Conservation (phyloP, 1,140 invertebrate species). For the Chironomus striatipennis region DNA sequence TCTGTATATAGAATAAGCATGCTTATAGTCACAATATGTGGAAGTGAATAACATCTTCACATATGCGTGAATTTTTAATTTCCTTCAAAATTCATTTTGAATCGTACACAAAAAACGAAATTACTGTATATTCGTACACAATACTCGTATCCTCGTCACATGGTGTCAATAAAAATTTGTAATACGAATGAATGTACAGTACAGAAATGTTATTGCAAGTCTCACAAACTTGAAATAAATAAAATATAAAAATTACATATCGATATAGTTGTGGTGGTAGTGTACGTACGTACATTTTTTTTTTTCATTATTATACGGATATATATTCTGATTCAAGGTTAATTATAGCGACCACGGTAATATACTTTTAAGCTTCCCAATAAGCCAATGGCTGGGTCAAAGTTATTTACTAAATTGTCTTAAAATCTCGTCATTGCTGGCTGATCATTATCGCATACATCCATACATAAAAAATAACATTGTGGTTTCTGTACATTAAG, state of each 20-base stretch:
- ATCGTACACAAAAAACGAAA: no score
- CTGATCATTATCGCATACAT: neutral
- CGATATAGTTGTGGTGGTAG: neutral
- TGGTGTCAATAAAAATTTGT: no score
- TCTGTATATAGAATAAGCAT: no score
- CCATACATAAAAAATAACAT: neutral
- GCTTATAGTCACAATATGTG: no score
- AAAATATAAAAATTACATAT: neutral
- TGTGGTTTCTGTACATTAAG: neutral
- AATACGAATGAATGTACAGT: neutral
- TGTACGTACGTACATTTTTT: no score
- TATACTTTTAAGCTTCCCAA: neutral
- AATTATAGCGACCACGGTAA: neutral
- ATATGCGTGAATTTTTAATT: no score
- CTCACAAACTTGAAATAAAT: neutral
- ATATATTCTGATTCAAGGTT: neutral
- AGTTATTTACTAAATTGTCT: neutral
- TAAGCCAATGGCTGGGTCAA: neutral
- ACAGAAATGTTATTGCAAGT: neutral
- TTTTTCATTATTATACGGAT: neutral
- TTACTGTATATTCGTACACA: no score
- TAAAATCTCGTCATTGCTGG: neutral
- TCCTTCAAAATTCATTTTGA: no score
- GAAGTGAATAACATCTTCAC: no score
- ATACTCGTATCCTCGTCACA: no score